These are phyloP conservation scores for Margaritifera margaritifera DNA, from an alignment of 2,888 invertebrate species.

Conservation along the genomic window DNA sequence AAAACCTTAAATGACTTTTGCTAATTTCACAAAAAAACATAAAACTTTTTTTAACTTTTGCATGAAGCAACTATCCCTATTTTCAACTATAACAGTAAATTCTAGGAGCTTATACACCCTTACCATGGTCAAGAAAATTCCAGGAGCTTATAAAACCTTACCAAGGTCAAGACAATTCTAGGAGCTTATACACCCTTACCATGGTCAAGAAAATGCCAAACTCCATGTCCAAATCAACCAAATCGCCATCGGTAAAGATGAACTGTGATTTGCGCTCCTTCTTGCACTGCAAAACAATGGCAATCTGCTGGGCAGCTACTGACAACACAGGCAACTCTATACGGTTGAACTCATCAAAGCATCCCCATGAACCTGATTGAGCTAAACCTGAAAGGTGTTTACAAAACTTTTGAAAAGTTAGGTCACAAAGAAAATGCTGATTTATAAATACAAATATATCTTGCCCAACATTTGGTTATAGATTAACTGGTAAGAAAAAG, in stretches of 20 bases:
- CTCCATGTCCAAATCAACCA: constrained; percentile 93
- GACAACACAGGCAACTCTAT: constrained; percentile 95
- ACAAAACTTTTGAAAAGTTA: background rate
- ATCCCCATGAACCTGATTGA: constrained; percentile 98
- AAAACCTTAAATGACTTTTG: too few species aligned
- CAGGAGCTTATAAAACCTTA: too few species aligned
- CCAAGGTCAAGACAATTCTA: constrained; percentile 85
- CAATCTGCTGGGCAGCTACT: constrained; percentile 97
- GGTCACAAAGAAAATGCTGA: too few species aligned
- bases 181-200: constrained; percentile 76
- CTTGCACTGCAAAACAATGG: constrained; percentile 90
- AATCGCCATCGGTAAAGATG: constrained; percentile 94
- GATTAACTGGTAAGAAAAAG: too few species aligned
- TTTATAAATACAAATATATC: too few species aligned
- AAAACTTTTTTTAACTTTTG: too few species aligned
- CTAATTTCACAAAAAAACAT: too few species aligned
- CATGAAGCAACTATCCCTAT: too few species aligned
- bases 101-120: too few species aligned
- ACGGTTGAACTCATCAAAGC: constrained; percentile 96
- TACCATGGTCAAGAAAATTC: constrained; percentile 96
- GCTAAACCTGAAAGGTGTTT: constrained; percentile 79
- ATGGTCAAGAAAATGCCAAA: constrained; percentile 98
- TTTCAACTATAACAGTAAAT: too few species aligned
- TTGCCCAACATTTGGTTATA: too few species aligned
- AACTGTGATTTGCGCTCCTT: constrained; percentile 93